Percentiles rank a stretch among this genome's conserved stretches.
Conservation (phyloP, 2,113 vertebrate genomes). For the Tragelaphus buxtoni region DNA sequence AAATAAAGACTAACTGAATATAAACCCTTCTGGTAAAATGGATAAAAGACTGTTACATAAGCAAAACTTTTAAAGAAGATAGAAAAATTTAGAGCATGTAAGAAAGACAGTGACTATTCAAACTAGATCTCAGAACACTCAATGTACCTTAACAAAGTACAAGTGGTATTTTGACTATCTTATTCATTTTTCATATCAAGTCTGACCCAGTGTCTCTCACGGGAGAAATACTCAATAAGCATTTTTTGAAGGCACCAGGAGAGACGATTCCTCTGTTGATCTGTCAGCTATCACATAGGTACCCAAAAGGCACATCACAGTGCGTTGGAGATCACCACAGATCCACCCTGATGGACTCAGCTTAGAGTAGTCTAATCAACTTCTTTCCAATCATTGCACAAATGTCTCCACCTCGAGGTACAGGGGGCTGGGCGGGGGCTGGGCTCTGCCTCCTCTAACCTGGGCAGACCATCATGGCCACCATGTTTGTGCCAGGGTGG, state of each 20-base stretch:
- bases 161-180: background rate
- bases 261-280: background rate
- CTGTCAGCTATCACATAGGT: background rate
- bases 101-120: background rate
- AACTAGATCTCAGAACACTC: background rate
- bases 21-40: background rate
- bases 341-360: background rate
- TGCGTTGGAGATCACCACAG: background rate
- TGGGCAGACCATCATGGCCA: background rate
- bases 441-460: background rate
- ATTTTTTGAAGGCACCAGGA: background rate
- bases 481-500: background rate
- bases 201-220: background rate
- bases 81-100: background rate
- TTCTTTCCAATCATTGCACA: background rate
- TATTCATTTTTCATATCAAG: background rate
- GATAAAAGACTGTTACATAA: background rate
- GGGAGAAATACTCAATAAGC: background rate
- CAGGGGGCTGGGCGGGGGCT: background rate
- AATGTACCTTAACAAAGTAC: background rate
- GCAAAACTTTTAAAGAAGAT: background rate
- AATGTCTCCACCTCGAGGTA: background rate
- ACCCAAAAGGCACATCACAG: background rate
- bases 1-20: background rate
- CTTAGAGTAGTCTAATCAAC: background rate